Evolutionary conservation across 2,797 vertebrate genomes (phyloP).

Genomic region (Neosilurus mollespiculum): DNA sequence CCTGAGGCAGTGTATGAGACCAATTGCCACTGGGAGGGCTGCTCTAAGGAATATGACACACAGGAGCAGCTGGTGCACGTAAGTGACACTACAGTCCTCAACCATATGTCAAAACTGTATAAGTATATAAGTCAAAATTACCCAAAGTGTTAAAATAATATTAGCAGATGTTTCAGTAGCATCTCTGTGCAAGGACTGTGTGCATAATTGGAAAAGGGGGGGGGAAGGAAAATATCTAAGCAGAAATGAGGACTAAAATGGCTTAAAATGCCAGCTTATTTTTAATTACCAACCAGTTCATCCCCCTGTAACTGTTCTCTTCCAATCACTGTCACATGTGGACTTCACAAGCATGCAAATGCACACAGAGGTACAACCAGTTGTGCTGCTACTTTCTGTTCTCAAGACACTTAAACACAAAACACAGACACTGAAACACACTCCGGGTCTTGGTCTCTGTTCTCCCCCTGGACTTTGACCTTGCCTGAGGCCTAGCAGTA

Average conservation of each 20-base stretch:
- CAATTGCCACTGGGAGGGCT: conserved; percentile 97
- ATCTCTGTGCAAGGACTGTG: background rate
- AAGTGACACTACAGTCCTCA: conserved; percentile 61
- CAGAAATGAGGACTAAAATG: conserved; percentile 29
- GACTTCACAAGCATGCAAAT: conserved; percentile 66
- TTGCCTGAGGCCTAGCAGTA: conserved; percentile 63
- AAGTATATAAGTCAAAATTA: background rate
- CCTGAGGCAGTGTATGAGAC: conserved; percentile 95
- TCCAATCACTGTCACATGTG: conserved; percentile 63
- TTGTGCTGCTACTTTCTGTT: conserved; percentile 43
- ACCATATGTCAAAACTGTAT: conserved; percentile 24
- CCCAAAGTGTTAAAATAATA: conserved; percentile 10
- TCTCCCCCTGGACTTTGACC: conserved; percentile 60
- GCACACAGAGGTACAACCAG: conserved; percentile 59
- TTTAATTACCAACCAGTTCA: conserved; percentile 53
- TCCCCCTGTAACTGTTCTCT: conserved; percentile 62
- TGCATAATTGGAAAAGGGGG: background rate
- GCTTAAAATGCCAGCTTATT: conserved; percentile 37
- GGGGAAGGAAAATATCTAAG: conserved; percentile 9
- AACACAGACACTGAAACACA: conserved; percentile 50
- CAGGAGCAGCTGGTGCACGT: conserved; percentile 98
- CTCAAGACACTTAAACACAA: conserved; percentile 55
- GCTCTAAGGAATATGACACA: conserved; percentile 91
- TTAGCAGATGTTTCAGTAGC: background rate
- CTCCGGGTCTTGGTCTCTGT: conserved; percentile 61